Conservation (phyloP, 2,113 vertebrate genomes). For the Poicephalus gulielmi region DNA sequence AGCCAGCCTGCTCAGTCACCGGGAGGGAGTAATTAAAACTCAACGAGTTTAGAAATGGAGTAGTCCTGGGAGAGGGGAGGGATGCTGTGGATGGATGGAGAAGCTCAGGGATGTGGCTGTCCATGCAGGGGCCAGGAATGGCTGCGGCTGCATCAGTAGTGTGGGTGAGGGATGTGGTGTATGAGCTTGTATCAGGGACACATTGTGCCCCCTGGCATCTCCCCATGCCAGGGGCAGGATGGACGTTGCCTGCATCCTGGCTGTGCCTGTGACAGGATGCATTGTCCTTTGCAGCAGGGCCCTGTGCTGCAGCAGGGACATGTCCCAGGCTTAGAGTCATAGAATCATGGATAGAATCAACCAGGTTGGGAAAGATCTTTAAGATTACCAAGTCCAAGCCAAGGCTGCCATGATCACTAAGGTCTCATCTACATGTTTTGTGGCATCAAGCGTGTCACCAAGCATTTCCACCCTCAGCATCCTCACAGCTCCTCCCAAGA, state of each 20-base stretch:
- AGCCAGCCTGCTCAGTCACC: conserved; percentile 76
- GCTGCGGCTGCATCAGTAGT: fast-evolving
- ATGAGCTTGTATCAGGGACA: neutral
- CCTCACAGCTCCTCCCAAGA: fast-evolving
- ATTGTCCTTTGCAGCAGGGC: neutral
- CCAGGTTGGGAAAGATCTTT: neutral
- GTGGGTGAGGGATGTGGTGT: neutral
- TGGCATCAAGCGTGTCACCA: fast-evolving
- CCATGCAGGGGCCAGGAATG: fast-evolving
- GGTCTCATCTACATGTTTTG: neutral
- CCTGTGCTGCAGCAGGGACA: fast-evolving
- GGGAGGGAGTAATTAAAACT: conserved; percentile 82
- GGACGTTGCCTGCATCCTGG: neutral
- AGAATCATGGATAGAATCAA: neutral
- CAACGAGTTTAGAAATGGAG: conserved; percentile 79
- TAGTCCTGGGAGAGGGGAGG: conserved; percentile 53
- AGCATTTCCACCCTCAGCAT: fast-evolving
- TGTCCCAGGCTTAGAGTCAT: neutral
- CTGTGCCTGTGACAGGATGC: neutral
- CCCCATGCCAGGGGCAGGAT: neutral
- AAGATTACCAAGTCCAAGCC: neutral
- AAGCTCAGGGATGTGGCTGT: neutral
- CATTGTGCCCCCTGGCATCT: fast-evolving
- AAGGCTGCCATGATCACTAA: neutral
- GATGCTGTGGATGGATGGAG: neutral